Conservation (phyloP, 2,797 vertebrate genomes). For the Eidolon dupreanum region DNA sequence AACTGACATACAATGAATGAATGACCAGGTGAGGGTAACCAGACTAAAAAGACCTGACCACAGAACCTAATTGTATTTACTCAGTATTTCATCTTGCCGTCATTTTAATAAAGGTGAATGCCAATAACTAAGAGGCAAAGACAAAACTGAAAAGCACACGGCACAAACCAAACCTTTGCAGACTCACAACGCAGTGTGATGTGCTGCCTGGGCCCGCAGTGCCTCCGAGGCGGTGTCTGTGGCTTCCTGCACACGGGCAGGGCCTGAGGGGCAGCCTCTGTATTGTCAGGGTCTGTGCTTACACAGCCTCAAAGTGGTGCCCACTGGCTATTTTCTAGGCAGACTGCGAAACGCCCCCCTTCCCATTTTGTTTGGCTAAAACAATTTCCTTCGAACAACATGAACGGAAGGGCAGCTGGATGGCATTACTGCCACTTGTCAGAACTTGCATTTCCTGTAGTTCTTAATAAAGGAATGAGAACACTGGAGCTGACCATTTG, state of each 20-base stretch:
- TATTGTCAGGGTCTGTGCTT: neutral
- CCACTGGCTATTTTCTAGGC: neutral
- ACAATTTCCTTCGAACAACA: neutral
- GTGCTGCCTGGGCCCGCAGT: neutral
- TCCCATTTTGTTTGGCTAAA: neutral
- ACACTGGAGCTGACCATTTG: neutral
- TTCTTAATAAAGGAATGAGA: neutral
- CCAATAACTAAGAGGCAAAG: constrained; percentile 16
- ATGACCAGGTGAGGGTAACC: neutral
- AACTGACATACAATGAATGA: neutral
- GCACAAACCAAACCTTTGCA: constrained; percentile 33
- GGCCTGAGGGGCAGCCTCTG: neutral
- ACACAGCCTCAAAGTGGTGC: too few species aligned
- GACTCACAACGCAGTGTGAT: neutral
- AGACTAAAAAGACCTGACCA: constrained; percentile 53
- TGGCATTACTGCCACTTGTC: accelerated
- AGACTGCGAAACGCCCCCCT: neutral
- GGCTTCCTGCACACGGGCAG: neutral
- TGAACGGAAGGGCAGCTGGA: neutral
- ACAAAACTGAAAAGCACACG: neutral
- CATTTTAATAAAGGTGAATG: constrained; percentile 41
- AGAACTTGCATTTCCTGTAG: accelerated
- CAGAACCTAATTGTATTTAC: constrained; percentile 44
- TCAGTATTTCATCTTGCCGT: constrained; percentile 27
- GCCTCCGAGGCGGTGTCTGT: neutral